A percentile compares a stretch with the other conserved stretches of the same genome.
Conservation (phyloP, 2,888 invertebrate genomes). For the Synergus itoensis region DNA sequence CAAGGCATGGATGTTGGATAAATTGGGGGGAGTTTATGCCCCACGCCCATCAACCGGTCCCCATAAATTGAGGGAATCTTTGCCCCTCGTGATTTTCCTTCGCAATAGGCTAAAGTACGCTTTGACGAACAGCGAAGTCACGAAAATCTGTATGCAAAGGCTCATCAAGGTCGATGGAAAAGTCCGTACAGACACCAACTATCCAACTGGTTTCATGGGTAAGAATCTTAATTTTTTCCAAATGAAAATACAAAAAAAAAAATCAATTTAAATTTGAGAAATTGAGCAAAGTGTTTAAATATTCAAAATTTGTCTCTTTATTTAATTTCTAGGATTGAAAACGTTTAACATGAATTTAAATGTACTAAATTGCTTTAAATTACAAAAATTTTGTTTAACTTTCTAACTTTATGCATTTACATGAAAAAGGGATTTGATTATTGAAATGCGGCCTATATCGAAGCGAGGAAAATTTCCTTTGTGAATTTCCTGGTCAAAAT, state of each 20-base stretch:
- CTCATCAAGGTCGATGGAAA: conserved; percentile 99
- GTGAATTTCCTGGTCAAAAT: conserved; percentile 76
- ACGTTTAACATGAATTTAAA: no score
- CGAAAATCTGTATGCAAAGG: conserved; percentile 98
- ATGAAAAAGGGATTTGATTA: neutral
- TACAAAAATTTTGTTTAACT: no score
- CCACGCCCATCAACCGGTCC: conserved; percentile 98
- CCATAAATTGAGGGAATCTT: conserved; percentile 97
- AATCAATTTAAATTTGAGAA: no score
- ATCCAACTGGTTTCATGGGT: conserved; percentile 99
- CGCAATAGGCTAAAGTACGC: conserved; percentile 99
- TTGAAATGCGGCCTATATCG: conserved; percentile 63
- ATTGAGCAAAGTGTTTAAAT: no score
- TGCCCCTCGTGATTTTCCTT: conserved; percentile 97
- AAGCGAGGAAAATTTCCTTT: conserved; percentile 63
- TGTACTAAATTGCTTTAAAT: no score
- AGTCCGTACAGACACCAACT: conserved; percentile 98
- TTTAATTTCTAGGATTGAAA: no score
- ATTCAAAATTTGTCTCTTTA: no score
- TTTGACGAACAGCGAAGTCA: conserved; percentile 96
- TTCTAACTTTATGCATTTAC: no score
- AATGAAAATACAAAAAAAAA: no score
- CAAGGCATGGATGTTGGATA: conserved; percentile 99
- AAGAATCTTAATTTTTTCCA: conserved; percentile 71
- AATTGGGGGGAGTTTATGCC: conserved; percentile 98